phyloP scores from a whole-genome alignment of 2,797 vertebrate genomes.

The Cynopterus sphinx region DNA sequence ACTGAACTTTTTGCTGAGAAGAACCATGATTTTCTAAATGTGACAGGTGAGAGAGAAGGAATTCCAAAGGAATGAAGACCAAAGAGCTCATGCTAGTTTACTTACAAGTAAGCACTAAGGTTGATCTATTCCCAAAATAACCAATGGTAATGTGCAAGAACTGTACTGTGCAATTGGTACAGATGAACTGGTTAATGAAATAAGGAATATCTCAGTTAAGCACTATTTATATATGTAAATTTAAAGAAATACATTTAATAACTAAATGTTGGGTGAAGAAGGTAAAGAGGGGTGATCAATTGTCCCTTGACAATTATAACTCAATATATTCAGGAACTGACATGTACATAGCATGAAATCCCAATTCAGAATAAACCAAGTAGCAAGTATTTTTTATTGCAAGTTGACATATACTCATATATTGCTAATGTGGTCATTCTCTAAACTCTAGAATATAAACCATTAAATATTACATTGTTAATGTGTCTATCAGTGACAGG shows the following conservation, averaged over 20 bases:
- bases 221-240: background rate
- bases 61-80: background rate
- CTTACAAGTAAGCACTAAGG: background rate
- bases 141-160: background rate
- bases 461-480: background rate
- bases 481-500: background rate
- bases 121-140: background rate
- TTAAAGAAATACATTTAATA: background rate
- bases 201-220: too few relatives aligned
- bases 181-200: background rate
- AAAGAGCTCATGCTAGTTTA: background rate
- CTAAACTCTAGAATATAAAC: background rate
- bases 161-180: background rate
- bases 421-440: background rate
- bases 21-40: background rate
- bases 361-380: background rate
- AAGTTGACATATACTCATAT: background rate
- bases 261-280: background rate
- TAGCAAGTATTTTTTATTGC: background rate
- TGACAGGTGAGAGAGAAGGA: background rate
- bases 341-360: background rate
- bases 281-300: background rate
- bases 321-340: background rate
- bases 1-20: background rate
- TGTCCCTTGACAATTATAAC: background rate